Evolutionary conservation across 2,797 vertebrate species (phyloP), one percentile per base, ranked within the genome.

Genomic region (Philypnodon macrostomus): DNA sequence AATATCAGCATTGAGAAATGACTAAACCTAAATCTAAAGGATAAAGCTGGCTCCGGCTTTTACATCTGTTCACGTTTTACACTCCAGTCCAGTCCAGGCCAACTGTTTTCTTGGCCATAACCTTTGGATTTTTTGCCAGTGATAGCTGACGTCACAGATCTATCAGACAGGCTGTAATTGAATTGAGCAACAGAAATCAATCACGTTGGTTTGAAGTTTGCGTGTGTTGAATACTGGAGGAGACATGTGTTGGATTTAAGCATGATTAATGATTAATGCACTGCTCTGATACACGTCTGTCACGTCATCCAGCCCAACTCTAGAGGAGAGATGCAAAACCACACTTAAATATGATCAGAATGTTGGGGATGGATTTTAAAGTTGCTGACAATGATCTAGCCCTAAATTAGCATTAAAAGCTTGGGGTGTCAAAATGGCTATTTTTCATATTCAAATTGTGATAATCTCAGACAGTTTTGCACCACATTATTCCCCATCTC

Each of bases 131-230:
- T 42, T 12, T 44, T n/a, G n/a, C 48, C 27, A 33, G 31, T 38
- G 12, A 41, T 32, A 55, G 24, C 13, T 39, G 37, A 30, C 2
- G 7, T 33, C 41, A 34, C 14, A 38, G 35, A 18, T 42, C 26
- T 11, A 4, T 35, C 17, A 27, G 37, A 46, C 0, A 2, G 3
- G 13, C 16, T 33, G 14, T 16, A 35, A 45, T 55, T 49, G 34
- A 53, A 38, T 29, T 31, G 4, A 36, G 15, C 50, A 36, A 10
- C 9, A 19, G 14, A 53, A 51, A 67, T 64, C 45, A 58, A 60
- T 70, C 53, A 54, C 21, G 6, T 15, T 1, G 14, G 11, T 35
- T 33, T 27, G 10, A 19, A 14, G 35, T 46, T 12, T 21, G 19
- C 6, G 27, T 38, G 19, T 17, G 12, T 4, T 23, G 56, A 60